Evolutionary conservation across 2,797 vertebrate species (phyloP).

Genomic region (Helicolenus hilgendorfi): DNA sequence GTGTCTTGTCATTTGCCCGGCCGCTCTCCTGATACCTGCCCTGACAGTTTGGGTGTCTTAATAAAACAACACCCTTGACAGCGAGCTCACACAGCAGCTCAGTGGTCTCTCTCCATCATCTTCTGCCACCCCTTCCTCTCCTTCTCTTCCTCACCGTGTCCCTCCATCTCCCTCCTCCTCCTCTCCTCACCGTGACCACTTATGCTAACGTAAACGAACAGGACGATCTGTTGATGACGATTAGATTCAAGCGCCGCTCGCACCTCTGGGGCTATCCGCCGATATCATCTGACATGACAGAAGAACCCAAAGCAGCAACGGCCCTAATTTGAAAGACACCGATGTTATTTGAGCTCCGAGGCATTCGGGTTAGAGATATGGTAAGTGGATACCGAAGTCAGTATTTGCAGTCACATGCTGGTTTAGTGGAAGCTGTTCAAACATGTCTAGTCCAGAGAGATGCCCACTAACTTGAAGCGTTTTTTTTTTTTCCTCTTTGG

Average conservation of each 20-base stretch:
- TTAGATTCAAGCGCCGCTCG: conserved; percentile 53
- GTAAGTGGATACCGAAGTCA: conserved; percentile 36
- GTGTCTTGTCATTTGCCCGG: conserved; percentile 53
- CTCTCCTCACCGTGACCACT: conserved; percentile 23
- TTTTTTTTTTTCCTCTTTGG: conserved; percentile 10
- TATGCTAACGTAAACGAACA: conserved; percentile 70
- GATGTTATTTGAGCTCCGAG: conserved; percentile 41
- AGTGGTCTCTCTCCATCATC: conserved; percentile 42
- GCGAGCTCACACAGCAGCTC: conserved; percentile 41
- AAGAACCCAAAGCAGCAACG: conserved; percentile 45
- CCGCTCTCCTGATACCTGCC: conserved; percentile 65
- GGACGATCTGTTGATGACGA: conserved; percentile 62
- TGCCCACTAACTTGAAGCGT: conserved; percentile 5
- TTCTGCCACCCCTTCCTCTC: background rate
- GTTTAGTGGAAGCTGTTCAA: conserved; percentile 11
- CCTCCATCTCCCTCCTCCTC: background rate
- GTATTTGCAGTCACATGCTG: background rate
- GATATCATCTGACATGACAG: conserved; percentile 68
- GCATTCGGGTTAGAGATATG: conserved; percentile 29
- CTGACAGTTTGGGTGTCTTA: conserved; percentile 73
- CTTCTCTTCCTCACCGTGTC: background rate
- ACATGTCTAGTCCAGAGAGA: conserved; percentile 13
- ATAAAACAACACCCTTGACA: conserved; percentile 75
- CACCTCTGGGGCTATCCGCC: conserved; percentile 34
- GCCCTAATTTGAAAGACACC: conserved; percentile 48